A percentile compares a stretch with the other conserved stretches of the same genome.
Conservation (phyloP, 1,140 invertebrate genomes). For the Carposina sasakii region DNA sequence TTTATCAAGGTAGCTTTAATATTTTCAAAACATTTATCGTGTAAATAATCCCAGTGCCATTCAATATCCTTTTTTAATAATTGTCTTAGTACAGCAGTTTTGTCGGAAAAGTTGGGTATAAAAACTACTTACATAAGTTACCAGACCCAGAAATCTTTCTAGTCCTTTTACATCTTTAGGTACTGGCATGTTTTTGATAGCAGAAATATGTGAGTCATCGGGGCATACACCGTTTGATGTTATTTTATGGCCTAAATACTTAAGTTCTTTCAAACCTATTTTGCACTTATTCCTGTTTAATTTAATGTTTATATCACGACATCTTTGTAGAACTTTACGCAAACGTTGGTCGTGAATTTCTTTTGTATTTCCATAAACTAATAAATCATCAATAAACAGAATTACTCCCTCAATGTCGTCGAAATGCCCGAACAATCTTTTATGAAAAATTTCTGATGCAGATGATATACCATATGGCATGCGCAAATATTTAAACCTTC, state of each 20-base stretch:
- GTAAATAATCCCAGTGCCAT: neutral
- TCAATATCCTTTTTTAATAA: neutral
- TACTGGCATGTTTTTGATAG: neutral
- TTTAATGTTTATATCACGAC: slow-evolving; percentile 13
- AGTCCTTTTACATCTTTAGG: neutral
- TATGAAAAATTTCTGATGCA: slow-evolving; percentile 5
- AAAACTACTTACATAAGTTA: neutral
- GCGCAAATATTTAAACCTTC: slow-evolving; percentile 4
- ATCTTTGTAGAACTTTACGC: neutral
- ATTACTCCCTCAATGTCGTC: slow-evolving; percentile 10
- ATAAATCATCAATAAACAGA: slow-evolving; percentile 10
- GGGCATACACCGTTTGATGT: neutral
- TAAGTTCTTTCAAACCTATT: slow-evolving; percentile 13
- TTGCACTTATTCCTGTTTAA: slow-evolving; percentile 16
- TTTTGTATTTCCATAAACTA: neutral
- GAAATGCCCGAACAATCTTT: neutral
- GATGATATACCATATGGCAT: slow-evolving; percentile 4
- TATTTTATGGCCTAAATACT: slow-evolving; percentile 13
- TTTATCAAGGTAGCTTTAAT: neutral
- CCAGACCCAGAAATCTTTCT: neutral
- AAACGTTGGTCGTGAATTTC: slow-evolving; percentile 9
- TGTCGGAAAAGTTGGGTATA: neutral
- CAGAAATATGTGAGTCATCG: neutral
- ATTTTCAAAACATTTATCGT: neutral
- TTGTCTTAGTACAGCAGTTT: neutral